Percentiles rank a stretch among this genome's conserved stretches.
These are phyloP conservation scores for Thryonomys swinderianus DNA, from an alignment of 2,113 vertebrate genomes.

Conservation along the genomic window DNA sequence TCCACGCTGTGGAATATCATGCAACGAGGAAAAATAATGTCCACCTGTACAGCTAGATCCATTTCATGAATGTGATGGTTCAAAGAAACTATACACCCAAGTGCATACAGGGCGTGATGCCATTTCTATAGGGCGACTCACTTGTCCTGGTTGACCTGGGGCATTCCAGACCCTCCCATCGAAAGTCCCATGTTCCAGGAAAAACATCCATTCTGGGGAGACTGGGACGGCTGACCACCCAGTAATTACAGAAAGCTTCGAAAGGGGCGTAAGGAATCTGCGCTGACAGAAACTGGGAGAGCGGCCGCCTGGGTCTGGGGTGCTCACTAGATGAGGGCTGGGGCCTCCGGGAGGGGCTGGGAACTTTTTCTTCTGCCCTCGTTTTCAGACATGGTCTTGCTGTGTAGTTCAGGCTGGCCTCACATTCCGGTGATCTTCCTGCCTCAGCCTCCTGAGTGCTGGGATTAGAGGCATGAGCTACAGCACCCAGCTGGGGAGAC, in stretches of 20 bases:
- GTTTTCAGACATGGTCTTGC: neutral
- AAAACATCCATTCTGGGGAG: neutral
- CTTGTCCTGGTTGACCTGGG: neutral
- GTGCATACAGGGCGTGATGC: fast-evolving
- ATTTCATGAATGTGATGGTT: too few relatives aligned
- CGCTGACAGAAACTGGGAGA: neutral
- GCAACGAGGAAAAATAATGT: neutral
- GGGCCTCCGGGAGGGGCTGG: neutral
- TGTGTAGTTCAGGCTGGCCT: neutral
- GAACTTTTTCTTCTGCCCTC: neutral
- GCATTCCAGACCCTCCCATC: neutral
- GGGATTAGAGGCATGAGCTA: neutral
- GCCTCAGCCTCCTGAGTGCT: neutral
- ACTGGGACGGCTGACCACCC: neutral
- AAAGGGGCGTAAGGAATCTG: neutral
- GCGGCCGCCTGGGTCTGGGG: neutral
- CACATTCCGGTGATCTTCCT: neutral
- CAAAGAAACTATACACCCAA: neutral
- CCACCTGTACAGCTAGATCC: fast-evolving
- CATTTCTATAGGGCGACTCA: neutral
- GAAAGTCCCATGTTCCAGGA: neutral
- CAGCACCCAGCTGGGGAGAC: neutral
- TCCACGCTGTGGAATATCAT: fast-evolving
- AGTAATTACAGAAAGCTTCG: neutral
- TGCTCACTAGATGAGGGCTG: too few relatives aligned